Base-by-base conservation (phyloP, 1,140 invertebrate species). In the Copidosoma floridanum region DNA sequence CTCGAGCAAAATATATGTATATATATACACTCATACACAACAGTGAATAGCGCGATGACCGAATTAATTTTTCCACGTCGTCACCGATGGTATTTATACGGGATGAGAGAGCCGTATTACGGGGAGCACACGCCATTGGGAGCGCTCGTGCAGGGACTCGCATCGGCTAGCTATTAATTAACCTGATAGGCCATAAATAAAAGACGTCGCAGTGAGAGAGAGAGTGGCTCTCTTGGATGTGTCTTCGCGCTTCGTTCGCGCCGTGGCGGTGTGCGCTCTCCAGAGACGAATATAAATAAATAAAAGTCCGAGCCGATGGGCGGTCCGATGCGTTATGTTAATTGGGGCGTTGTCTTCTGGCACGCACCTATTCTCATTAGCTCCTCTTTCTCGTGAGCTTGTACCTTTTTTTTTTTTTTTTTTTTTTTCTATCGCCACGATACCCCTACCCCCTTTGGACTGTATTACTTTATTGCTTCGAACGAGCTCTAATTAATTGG, bases 241-340 rank as follows among this genome's bases (percentile, higher is more conserved):
- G 56, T 64, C 54, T 29, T 27, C 63, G 47, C 61, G n/a, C 44
- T 37, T 41, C 37, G 12, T 51, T 41, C 43, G 57, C 53, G 48
- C 48, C 54, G 21, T 56, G 64, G 57, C 53, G 48, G 44, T 55
- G 21, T 56, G 64, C 62, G 66, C 59, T 73, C 75, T 71, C 75
- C 50, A 54, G 76, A 76, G 77, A 73, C 72, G 67, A 79, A 80
- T 78, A 79, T 78, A 80, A 79, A 80, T 79, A 80, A 78, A 80
- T 78, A 79, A 78, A 78, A 71, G 71, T 76, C 71, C 21, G 48
- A 50, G 61, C 60, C 63, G 60, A 61, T 65, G 64, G 57, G 54
- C 60, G 57, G 63, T 63, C 53, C 61, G 68, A 75, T 74, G 79
- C 68, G 77, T 81, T 80, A 81, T 78, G 77, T 79, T 81, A 80